A percentile compares a stretch with the other conserved stretches of the same genome.
Conservation (phyloP, 2,888 invertebrate genomes). For the Chrysina gloriosa region DNA sequence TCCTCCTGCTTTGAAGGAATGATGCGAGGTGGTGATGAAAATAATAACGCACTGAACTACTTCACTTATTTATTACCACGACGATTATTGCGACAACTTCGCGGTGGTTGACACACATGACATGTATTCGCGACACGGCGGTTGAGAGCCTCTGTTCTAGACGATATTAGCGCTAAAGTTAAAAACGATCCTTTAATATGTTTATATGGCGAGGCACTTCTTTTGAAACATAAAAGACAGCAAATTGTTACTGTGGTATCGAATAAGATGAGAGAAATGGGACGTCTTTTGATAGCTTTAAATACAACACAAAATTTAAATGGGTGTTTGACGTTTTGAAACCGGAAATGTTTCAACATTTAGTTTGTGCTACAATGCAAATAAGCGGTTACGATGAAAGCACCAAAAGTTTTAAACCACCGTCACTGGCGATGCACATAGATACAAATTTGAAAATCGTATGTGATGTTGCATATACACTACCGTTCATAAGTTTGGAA, state of each 20-base stretch:
- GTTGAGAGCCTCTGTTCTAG: too few relatives aligned
- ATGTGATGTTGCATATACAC: too few relatives aligned
- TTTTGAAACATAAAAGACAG: conserved; percentile 46
- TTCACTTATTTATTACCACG: too few relatives aligned
- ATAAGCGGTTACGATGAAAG: conserved; percentile 42
- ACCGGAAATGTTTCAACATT: conserved; percentile 37
- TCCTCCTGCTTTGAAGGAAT: too few relatives aligned
- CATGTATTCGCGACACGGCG: too few relatives aligned
- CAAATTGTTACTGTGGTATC: conserved; percentile 42
- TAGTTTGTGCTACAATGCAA: conserved; percentile 41
- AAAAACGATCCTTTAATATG: conserved; percentile 46
- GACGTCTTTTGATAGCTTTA: conserved; percentile 38
- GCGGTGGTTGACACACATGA: too few relatives aligned
- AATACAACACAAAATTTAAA: conserved; percentile 1
- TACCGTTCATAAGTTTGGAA: too few relatives aligned
- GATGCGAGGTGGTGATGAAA: too few relatives aligned
- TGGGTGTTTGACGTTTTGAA: conserved; percentile 40
- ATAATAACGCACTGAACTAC: too few relatives aligned
- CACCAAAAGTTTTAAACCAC: conserved; percentile 41
- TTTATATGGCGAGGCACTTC: conserved; percentile 41
- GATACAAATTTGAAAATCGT: too few relatives aligned
- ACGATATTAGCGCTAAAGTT: conserved; percentile 34
- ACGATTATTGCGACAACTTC: too few relatives aligned
- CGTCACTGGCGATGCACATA: conserved; percentile 42
- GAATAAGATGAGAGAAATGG: conserved; percentile 45